Conservation (phyloP, 2,797 vertebrate genomes). For the Phyllotis vaccarum region DNA sequence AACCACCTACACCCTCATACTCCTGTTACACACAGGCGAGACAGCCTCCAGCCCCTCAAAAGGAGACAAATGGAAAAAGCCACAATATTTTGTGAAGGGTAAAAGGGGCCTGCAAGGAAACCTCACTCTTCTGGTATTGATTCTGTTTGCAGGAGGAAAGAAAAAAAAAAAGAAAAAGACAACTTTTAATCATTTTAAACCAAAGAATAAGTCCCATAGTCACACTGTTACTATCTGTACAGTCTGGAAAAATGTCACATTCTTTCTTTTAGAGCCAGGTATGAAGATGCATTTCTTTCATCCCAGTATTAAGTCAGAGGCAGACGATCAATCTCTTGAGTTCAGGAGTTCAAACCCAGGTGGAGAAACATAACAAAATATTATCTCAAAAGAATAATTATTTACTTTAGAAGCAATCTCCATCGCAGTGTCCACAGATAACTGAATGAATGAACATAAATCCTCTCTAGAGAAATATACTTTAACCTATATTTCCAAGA, state of each 20-base stretch:
- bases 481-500: slow-evolving; percentile 23
- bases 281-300: not conserved
- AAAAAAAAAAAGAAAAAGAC: not conserved
- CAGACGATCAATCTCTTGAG: not conserved
- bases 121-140: not conserved
- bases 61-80: slow-evolving; percentile 8
- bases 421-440: not conserved
- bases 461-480: slow-evolving; percentile 36
- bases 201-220: slow-evolving; percentile 2
- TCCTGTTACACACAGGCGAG: not conserved
- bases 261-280: not conserved
- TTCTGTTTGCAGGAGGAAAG: not conserved
- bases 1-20: not conserved
- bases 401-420: slow-evolving; percentile 55
- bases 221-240: not conserved
- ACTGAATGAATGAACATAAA: slow-evolving; percentile 20
- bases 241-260: not conserved
- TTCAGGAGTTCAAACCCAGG: not conserved
- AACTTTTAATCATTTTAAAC: not conserved
- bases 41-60: not conserved
- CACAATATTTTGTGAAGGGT: slow-evolving; percentile 4
- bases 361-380: not conserved
- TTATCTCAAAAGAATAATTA: not conserved
- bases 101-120: not conserved
- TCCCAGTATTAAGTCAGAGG: not conserved